Percentiles rank a stretch among this genome's conserved stretches.
These are phyloP conservation scores for Parus major DNA, from an alignment of 2,113 vertebrate genomes.

Conservation along the genomic window DNA sequence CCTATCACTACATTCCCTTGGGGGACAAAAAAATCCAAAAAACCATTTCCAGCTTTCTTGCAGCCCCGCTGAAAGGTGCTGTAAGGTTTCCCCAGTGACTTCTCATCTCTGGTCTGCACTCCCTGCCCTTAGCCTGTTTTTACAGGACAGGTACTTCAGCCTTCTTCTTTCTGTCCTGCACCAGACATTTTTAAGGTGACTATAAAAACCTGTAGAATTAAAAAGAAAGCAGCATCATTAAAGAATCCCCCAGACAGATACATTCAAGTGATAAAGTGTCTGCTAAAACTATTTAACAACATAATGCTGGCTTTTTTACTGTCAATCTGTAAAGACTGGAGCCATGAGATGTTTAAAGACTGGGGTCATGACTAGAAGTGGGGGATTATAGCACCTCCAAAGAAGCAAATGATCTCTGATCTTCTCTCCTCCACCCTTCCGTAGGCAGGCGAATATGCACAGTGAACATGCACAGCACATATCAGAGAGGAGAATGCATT, in stretches of 20 bases:
- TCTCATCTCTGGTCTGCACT: background rate
- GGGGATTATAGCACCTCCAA: background rate
- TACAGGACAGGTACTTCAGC: background rate
- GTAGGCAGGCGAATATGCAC: background rate
- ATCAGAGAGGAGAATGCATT: background rate
- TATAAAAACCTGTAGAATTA: background rate
- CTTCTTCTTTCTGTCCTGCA: background rate
- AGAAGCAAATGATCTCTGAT: background rate
- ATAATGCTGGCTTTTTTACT: background rate
- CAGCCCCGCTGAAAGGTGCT: background rate
- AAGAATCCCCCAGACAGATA: background rate
- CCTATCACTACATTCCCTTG: background rate
- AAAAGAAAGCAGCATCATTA: background rate
- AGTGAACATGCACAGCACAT: background rate
- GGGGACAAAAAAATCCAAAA: background rate
- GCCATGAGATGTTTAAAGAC: background rate
- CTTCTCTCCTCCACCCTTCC: background rate
- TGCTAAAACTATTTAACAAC: slow-evolving; percentile 29
- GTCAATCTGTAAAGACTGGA: background rate
- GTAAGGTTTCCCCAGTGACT: background rate
- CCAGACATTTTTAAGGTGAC: background rate
- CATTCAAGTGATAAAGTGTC: background rate
- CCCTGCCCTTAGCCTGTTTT: background rate
- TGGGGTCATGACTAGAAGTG: background rate
- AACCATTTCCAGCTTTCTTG: background rate